Evolutionary conservation across 2,113 vertebrate genomes (phyloP).

Genomic region (Crypturellus undulatus): DNA sequence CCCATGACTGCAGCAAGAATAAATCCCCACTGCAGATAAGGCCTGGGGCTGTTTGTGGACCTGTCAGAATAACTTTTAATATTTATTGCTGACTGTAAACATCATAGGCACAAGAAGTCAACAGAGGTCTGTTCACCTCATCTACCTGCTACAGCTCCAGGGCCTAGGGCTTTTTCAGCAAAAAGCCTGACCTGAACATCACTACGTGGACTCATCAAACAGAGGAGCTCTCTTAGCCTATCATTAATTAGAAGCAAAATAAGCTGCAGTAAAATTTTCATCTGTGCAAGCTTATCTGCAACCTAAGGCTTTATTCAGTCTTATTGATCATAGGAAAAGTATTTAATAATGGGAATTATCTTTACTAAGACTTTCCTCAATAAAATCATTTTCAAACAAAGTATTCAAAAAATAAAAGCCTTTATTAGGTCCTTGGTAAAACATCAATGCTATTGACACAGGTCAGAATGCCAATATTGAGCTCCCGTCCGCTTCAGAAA

Average conservation of each 20-base stretch:
- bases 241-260: neutral
- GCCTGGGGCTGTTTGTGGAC: neutral
- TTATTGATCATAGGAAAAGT: neutral
- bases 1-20: neutral
- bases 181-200: neutral
- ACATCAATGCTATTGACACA: neutral
- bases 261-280: neutral
- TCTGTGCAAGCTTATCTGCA: neutral
- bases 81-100: slow-evolving; percentile 15
- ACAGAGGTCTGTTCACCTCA: slow-evolving; percentile 9
- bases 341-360: neutral
- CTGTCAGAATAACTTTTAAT: neutral
- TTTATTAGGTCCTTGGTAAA: neutral
- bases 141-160: slow-evolving; percentile 21
- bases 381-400: neutral
- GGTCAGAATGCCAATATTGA: neutral
- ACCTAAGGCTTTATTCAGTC: slow-evolving; percentile 1
- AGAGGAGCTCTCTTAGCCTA: neutral
- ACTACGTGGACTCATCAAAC: neutral
- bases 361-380: neutral
- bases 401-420: neutral
- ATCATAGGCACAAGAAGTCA: neutral
- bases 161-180: slow-evolving; percentile 11
- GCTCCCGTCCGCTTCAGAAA: neutral
- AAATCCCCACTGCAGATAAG: neutral